These are phyloP conservation scores for Zosterops lateralis DNA, from an alignment of 2,113 vertebrate species.

Conservation along the genomic window DNA sequence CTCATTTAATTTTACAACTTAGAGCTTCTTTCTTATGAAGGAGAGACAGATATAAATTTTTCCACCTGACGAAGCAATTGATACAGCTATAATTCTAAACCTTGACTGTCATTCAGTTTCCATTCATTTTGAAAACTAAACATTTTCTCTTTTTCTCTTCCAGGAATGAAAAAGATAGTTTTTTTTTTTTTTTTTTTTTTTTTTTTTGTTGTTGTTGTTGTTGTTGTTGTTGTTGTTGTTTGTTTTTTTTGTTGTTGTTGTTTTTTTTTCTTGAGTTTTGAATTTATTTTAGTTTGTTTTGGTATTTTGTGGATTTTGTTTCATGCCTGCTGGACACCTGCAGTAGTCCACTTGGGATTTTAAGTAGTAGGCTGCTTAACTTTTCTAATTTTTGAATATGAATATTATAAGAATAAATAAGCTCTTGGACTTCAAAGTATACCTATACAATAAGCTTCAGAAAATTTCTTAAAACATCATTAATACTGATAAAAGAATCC, in stretches of 20 bases:
- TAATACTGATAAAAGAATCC: not conserved
- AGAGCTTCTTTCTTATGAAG: not conserved
- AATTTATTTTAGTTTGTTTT: not conserved
- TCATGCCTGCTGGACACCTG: not conserved
- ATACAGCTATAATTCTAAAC: not conserved
- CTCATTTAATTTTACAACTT: not conserved
- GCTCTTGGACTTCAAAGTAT: not conserved
- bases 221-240: too few species aligned
- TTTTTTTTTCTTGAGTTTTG: not conserved
- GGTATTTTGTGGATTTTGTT: fast-evolving
- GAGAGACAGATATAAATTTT: not conserved
- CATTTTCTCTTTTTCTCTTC: not conserved
- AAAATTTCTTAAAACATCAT: not conserved
- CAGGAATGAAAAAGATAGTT: not conserved
- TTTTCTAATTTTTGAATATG: not conserved
- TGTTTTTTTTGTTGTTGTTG: too few species aligned
- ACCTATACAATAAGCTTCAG: not conserved
- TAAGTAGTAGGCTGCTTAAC: not conserved
- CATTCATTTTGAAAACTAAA: not conserved
- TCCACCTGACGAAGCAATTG: not conserved
- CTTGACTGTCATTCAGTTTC: not conserved
- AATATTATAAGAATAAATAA: not conserved
- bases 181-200: not conserved
- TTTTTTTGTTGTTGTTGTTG: too few species aligned
- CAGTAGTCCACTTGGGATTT: not conserved